These are phyloP conservation scores for Centruroides vittatus DNA, from an alignment of 1,140 invertebrate species.

Conservation along the genomic window DNA sequence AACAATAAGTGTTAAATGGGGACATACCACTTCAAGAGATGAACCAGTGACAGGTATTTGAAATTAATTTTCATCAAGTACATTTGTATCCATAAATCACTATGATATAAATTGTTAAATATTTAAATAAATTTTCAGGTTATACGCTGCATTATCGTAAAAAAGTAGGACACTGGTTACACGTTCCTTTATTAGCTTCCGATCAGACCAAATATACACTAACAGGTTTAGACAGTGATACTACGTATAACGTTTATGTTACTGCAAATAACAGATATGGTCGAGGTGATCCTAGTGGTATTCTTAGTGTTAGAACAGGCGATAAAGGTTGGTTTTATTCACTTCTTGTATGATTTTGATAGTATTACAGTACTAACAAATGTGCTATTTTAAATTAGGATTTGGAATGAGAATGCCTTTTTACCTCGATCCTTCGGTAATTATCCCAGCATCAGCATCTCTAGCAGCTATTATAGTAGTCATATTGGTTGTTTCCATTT, in stretches of 20 bases:
- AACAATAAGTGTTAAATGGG: conserved; percentile 12
- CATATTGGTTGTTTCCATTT: conserved; percentile 6
- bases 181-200: conserved; percentile 8
- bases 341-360: too few species aligned
- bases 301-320: conserved; percentile 9
- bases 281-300: conserved; percentile 16
- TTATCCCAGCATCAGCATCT: conserved; percentile 6
- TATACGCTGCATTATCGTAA: conserved; percentile 13
- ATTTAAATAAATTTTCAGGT: conserved; percentile 2
- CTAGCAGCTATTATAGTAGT: conserved; percentile 10
- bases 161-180: conserved; percentile 7
- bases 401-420: conserved; percentile 4
- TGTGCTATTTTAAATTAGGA: too few species aligned
- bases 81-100: too few species aligned
- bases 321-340: conserved; percentile 4
- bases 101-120: too few species aligned
- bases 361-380: too few species aligned
- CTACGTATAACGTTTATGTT: conserved; percentile 18
- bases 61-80: too few species aligned
- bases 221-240: conserved; percentile 9
- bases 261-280: conserved; percentile 20
- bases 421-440: conserved; percentile 2
- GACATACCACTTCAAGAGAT: conserved; percentile 6
- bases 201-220: conserved; percentile 12
- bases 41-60: conserved; percentile 11